Evolutionary conservation across 2,797 vertebrate species (phyloP).

Genomic region (Oceanodroma leucorhoa): DNA sequence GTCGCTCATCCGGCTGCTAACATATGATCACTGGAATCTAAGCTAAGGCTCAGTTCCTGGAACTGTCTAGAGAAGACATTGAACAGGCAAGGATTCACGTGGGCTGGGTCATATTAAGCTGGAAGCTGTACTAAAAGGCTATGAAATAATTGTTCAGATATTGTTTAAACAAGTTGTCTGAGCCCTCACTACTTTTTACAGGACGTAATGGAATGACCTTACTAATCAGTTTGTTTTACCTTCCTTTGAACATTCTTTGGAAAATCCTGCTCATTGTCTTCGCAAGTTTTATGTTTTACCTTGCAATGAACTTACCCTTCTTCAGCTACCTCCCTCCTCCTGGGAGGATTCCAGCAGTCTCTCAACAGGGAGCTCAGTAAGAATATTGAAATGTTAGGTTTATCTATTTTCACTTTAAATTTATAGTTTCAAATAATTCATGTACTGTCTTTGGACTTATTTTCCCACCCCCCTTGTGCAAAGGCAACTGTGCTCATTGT

Average conservation of each 20-base stretch:
- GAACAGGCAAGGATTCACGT: not conserved
- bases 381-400: not conserved
- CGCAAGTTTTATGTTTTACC: not conserved
- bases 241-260: not conserved
- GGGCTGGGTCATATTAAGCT: not conserved
- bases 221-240: not conserved
- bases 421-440: not conserved
- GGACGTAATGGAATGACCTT: not conserved
- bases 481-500: not conserved
- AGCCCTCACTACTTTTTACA: not conserved
- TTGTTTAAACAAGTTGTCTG: not conserved
- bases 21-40: not conserved
- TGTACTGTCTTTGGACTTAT: not conserved
- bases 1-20: not conserved
- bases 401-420: not conserved
- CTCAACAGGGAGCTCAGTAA: not conserved
- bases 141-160: not conserved
- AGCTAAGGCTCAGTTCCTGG: not conserved
- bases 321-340: not conserved
- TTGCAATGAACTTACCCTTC: not conserved
- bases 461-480: not conserved
- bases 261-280: not conserved
- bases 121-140: not conserved
- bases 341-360: not conserved
- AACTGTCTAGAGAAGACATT: not conserved